Evolutionary conservation across 1,140 invertebrate species (phyloP).

Genomic region (Leucophenga varia): DNA sequence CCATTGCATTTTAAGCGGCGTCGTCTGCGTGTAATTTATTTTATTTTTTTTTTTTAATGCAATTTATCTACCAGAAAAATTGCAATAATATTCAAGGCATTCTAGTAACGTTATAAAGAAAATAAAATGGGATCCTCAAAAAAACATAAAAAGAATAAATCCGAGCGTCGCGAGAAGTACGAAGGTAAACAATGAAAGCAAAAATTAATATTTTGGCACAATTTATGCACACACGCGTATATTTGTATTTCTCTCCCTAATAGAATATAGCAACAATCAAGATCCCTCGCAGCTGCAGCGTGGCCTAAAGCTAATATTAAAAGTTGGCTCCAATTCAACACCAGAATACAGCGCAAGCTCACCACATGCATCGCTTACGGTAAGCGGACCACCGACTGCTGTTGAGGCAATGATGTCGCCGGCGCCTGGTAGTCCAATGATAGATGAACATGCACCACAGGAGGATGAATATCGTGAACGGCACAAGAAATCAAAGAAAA

Average conservation of each 20-base stretch:
- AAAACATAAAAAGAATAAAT: slow-evolving; percentile 77
- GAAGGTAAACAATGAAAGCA: slow-evolving; percentile 59
- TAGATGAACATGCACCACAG: slow-evolving; percentile 23
- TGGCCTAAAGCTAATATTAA: slow-evolving; percentile 75
- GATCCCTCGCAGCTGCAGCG: slow-evolving; percentile 61
- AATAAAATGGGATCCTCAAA: slow-evolving; percentile 60
- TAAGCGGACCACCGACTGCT: slow-evolving; percentile 42
- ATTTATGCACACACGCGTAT: background rate
- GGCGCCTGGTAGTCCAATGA: slow-evolving; percentile 26
- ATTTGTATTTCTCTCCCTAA: slow-evolving; percentile 11
- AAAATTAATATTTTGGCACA: background rate
- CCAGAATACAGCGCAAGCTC: slow-evolving; percentile 65
- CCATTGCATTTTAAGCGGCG: too few relatives aligned
- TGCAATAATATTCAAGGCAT: too few relatives aligned
- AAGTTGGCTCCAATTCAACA: slow-evolving; percentile 72
- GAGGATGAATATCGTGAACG: slow-evolving; percentile 48
- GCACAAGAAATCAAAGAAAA: slow-evolving; percentile 75
- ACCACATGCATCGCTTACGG: slow-evolving; percentile 24
- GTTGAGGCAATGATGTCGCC: slow-evolving; percentile 51
- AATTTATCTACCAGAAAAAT: too few relatives aligned
- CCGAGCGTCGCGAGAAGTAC: slow-evolving; percentile 63
- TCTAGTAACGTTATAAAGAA: too few relatives aligned
- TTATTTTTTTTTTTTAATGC: too few relatives aligned
- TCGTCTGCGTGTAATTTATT: too few relatives aligned
- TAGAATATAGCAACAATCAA: slow-evolving; percentile 56